These are phyloP conservation scores for Mormyrops boulengeri DNA, from an alignment of 2,797 vertebrate species.

Conservation along the genomic window DNA sequence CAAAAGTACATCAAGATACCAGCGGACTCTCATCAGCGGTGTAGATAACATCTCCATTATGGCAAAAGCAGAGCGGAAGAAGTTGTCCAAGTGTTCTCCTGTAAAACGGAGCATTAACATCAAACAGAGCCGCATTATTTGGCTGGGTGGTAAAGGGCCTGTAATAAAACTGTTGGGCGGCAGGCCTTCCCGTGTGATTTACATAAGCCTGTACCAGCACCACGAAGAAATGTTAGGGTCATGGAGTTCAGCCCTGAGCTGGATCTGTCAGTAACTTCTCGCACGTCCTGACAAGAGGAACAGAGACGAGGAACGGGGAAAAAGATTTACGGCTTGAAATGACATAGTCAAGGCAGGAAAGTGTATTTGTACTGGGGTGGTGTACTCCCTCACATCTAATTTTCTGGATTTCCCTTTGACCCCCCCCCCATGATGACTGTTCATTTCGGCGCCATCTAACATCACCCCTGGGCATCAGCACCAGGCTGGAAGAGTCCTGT, in stretches of 20 bases:
- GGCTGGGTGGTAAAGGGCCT: constrained; percentile 16
- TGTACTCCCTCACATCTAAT: background rate
- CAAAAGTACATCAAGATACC: background rate
- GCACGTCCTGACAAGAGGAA: constrained; percentile 17
- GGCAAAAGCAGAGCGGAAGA: background rate
- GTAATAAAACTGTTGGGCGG: background rate
- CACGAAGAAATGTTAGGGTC: constrained; percentile 22
- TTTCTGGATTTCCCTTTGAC: constrained; percentile 3
- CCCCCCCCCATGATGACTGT: background rate
- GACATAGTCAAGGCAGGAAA: background rate
- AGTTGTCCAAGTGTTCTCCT: background rate
- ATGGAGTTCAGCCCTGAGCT: constrained; percentile 28
- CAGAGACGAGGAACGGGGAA: background rate
- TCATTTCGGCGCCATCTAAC: background rate
- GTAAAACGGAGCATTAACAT: constrained; percentile 17
- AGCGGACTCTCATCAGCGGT: background rate
- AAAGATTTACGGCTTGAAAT: constrained; percentile 9
- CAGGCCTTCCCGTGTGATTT: background rate
- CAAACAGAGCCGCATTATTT: background rate
- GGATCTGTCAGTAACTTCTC: constrained; percentile 22
- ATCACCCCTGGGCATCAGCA: constrained; percentile 17
- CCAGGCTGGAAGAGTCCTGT: constrained; percentile 15
- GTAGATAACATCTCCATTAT: background rate
- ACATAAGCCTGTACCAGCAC: background rate
- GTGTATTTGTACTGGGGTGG: background rate